Evolutionary conservation across 2,797 vertebrate species (phyloP), one percentile per base, ranked within the genome.

Genomic region (Pseudomugil tenellus): DNA sequence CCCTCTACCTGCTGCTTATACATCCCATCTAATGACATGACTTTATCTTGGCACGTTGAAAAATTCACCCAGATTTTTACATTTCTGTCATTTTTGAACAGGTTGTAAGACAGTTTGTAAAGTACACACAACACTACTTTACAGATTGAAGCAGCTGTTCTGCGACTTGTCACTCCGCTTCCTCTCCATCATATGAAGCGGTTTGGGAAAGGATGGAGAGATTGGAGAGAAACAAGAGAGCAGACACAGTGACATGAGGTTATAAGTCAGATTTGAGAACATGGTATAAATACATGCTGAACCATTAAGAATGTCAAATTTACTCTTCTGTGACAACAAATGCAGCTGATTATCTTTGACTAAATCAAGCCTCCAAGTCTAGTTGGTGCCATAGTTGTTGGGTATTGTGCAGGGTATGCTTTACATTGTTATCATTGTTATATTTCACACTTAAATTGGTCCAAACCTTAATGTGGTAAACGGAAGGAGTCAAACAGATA

Each of bases 171-270:
- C 46, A 4, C 12, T 11, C 29, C 10, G 3, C 70, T 39, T 51
- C 11, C 37, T 41, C 17, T 19, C 2, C 17, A 55, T 34, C 32
- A 35, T 7, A 52, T 57, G 19, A 13, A 41, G 25, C 19, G 8
- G 14, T 31, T 37, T 67, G 12, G 32, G 58, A 48, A 7, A 25
- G 60, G 28, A 63, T 12, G 1, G 17, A 67, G 2, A 43, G 17
- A 43, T 43, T 43, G 55, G 46, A 70, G 48, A 68, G 41, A 55
- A 57, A 66, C 37, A 29, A 31, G 39, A 60, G 43, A 46, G 39
- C 29, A 57, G 72, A 67, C 74, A 51, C 11, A 41, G 54, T 72
- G 58, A 60, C 67, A 63, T 64, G 52, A 77, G 19, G 35, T 72
- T 39, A 32, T 31, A 28, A 57, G 26, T 66, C 29, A 29, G 29